These are phyloP conservation scores for Macaria liturata DNA, from an alignment of 2,888 invertebrate species.

Conservation along the genomic window DNA sequence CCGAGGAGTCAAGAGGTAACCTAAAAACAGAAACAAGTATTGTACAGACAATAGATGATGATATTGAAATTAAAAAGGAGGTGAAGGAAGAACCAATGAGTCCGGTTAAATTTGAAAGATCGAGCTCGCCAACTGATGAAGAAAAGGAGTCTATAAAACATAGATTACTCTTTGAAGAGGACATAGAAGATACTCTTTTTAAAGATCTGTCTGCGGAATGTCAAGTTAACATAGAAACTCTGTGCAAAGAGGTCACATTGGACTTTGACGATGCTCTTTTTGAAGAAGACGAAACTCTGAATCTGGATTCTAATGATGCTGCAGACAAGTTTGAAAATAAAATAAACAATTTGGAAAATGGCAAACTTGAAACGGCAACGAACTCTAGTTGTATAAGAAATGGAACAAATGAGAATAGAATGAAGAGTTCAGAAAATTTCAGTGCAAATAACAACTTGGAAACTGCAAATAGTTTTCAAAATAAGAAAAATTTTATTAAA, in stretches of 20 bases:
- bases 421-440: not conserved
- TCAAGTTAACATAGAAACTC: conserved; percentile 10
- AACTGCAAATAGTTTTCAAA: not conserved
- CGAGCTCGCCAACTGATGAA: conserved; percentile 3
- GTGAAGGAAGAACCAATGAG: conserved; percentile 6
- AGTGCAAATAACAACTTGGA: not conserved
- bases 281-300: not conserved
- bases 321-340: not conserved
- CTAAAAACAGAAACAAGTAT: not conserved
- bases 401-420: not conserved
- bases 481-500: not conserved
- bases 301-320: not conserved
- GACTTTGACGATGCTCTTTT: conserved; percentile 3
- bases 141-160: conserved; percentile 22
- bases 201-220: conserved; percentile 12
- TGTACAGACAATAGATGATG: not conserved
- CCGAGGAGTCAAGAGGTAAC: too few relatives aligned
- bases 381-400: not conserved
- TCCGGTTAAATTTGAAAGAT: not conserved
- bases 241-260: conserved; percentile 6
- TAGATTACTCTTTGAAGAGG: conserved; percentile 40
- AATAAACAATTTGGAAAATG: not conserved
- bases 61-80: not conserved
- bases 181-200: conserved; percentile 16
- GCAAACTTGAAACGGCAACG: too few relatives aligned